Conservation (phyloP, 37 sponge, comb jelly and placozoan species). For the Bolinopsis microptera region DNA sequence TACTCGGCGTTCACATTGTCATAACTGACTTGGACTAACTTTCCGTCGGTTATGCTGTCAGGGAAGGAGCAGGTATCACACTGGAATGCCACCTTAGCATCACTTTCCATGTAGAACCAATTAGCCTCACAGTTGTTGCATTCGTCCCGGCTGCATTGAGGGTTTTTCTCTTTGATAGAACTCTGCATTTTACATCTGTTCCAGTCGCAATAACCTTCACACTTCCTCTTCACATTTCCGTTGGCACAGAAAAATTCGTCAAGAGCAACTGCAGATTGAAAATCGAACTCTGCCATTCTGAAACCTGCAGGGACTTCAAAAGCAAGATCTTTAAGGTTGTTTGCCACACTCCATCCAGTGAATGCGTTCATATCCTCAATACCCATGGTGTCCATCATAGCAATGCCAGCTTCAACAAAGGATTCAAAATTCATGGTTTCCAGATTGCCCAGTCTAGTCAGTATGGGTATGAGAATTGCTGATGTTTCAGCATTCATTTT, state of each 20-base stretch:
- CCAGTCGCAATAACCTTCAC: neutral
- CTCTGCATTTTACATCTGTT: neutral
- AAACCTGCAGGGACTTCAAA: neutral
- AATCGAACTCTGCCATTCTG: neutral
- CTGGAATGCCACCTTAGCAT: neutral
- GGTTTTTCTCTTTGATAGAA: neutral
- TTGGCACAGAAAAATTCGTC: slow-evolving; percentile 36
- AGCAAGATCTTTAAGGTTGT: neutral
- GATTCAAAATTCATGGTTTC: slow-evolving; percentile 19
- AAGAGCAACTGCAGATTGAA: neutral
- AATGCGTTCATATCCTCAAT: neutral
- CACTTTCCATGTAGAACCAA: neutral
- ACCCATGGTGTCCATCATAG: neutral
- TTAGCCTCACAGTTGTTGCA: slow-evolving; percentile 15
- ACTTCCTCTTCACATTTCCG: neutral
- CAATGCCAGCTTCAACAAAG: neutral
- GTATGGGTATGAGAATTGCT: neutral
- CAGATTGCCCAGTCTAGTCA: neutral
- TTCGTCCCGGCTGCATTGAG: neutral
- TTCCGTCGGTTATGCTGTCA: neutral
- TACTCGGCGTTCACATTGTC: neutral
- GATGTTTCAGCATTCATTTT: neutral
- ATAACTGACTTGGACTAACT: neutral
- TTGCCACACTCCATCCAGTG: neutral
- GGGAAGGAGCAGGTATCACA: slow-evolving; percentile 40